Percentiles rank a stretch among this genome's conserved stretches.
Conservation (phyloP, 2,113 vertebrate genomes). For the Micronisus gabar region DNA sequence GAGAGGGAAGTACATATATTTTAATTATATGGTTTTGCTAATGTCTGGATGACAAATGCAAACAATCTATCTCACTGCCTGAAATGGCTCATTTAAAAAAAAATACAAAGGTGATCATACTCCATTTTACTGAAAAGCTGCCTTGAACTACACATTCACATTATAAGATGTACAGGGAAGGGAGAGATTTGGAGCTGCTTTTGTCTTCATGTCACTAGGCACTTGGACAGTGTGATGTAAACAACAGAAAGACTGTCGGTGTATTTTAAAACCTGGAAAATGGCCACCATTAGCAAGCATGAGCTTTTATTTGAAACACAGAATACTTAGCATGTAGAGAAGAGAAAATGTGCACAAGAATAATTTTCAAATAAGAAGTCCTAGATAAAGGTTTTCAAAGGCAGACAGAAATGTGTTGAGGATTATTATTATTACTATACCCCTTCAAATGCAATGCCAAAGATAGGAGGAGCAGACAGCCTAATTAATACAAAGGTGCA, state of each 20-base stretch:
- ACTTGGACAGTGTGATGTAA: not conserved
- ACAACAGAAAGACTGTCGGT: not conserved
- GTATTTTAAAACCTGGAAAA: slow-evolving; percentile 29
- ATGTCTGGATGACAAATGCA: slow-evolving; percentile 27
- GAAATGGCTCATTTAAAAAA: not conserved
- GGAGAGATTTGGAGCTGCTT: not conserved
- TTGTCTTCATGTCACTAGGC: slow-evolving; percentile 15
- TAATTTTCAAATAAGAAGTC: not conserved
- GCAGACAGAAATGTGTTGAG: not conserved
- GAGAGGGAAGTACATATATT: slow-evolving; percentile 37
- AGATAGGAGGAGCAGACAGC: not conserved
- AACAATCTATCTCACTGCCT: not conserved
- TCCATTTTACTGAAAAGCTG: not conserved
- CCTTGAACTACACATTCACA: not conserved
- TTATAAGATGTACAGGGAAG: not conserved
- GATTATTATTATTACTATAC: not conserved
- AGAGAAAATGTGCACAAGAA: not conserved
- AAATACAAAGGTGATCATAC: not conserved
- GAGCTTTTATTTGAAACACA: not conserved
- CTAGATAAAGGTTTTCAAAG: not conserved
- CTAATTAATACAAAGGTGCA: not conserved
- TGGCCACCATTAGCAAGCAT: not conserved
- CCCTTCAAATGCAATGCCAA: not conserved
- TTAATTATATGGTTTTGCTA: slow-evolving; percentile 40
- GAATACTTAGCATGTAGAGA: not conserved